Base-by-base conservation (phyloP, 2,888 invertebrate genomes). In the Hydrotaea cyrtoneurina region DNA sequence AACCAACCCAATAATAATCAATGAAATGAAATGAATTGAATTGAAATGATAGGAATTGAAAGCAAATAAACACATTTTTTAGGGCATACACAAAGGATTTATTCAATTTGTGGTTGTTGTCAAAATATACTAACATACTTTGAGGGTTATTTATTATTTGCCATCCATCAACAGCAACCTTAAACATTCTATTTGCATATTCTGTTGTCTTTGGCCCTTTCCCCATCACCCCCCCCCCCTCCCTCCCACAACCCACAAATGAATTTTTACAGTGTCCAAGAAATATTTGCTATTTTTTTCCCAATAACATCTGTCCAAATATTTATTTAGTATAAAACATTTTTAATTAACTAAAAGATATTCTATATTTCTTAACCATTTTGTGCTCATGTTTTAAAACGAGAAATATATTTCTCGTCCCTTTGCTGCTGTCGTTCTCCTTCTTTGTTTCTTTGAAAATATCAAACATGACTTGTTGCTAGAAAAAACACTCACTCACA, bases 311-410 rank as follows among this genome's bases (percentile, higher is more conserved):
- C 85, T 85, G 83, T 76, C 59, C 64, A 80, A 82, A 85, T 85
- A 82, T 85, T 82, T 83, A 83, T 76, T 78, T 75, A 72, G 78
- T 85, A 78, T 78, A 77, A 83, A 85, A 64, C 50, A 72, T 75
- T 85, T 85, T 85, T 80, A 83, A 85, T 85, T 80, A 85, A 85
- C 85, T 83, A 76, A 80, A 85, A 85, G 74, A 80, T 78, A 66
- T 66, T 66, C 55, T 21, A 80, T 78, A 66, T 66, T 66, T 21
- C 11, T 55, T 21, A 15, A 2, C 19, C 55, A 55, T 21, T 21
- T 55, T 55, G 0, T 19, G 10, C 19, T 8, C 21, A 21, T 55
- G 21, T 31, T 21, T 55, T 55, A 19, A 57, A 23, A 1, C 1
- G 2, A 57, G 4, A 57, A 53, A 53, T 53, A 4, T 53, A 19